Conservation (phyloP, 2,888 invertebrate genomes). For the Cryptocephalus moraei region DNA sequence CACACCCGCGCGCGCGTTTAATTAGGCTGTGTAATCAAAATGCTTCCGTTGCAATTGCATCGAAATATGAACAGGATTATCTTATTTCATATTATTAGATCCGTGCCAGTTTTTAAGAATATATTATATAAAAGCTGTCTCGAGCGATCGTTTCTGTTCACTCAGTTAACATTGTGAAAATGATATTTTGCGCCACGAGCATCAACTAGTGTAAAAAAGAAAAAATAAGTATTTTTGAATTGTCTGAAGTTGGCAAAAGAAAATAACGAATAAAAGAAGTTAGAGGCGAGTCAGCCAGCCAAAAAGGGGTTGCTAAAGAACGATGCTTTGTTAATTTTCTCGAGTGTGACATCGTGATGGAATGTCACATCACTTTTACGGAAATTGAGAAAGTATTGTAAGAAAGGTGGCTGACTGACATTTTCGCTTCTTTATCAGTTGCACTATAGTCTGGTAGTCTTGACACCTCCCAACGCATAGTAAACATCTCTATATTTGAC, state of each 20-base stretch:
- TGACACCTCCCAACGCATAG: slow-evolving; percentile 32
- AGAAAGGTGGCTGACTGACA: slow-evolving; percentile 37
- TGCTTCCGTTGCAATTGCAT: neutral
- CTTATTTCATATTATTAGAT: no score
- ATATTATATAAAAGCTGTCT: no score
- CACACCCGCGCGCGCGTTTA: no score
- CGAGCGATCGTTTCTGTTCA: no score
- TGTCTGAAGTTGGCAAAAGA: no score
- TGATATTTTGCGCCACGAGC: no score
- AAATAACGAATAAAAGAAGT: slow-evolving; percentile 7
- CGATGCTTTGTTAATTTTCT: slow-evolving; percentile 40
- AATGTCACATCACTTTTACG: slow-evolving; percentile 37
- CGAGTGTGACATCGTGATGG: slow-evolving; percentile 36
- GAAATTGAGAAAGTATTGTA: slow-evolving; percentile 40
- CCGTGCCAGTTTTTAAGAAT: no score
- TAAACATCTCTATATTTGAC: slow-evolving; percentile 29
- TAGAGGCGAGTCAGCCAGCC: slow-evolving; percentile 16
- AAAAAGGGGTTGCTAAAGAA: slow-evolving; percentile 36
- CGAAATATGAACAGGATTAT: no score
- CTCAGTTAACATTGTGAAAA: no score
- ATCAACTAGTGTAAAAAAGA: no score
- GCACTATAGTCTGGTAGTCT: slow-evolving; percentile 33
- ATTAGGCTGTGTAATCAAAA: no score
- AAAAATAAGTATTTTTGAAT: no score
- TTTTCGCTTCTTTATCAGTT: slow-evolving; percentile 37